Conservation (phyloP, 2,113 vertebrate genomes). For the Phalacrocorax pelagicus region DNA sequence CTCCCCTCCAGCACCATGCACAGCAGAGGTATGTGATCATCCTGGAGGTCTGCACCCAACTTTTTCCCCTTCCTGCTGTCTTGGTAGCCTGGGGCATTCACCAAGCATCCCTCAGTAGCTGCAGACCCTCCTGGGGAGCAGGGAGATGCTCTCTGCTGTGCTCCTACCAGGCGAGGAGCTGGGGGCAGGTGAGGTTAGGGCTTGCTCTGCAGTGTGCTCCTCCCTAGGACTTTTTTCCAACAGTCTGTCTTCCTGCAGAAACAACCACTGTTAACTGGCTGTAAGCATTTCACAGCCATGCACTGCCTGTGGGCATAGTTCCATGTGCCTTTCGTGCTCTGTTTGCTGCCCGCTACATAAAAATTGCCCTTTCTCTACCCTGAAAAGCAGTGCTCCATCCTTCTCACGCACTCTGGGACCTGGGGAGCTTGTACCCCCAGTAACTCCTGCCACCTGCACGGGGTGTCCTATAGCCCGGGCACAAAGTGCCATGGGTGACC, state of each 20-base stretch:
- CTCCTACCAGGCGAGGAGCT: fast-evolving
- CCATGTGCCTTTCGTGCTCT: not conserved
- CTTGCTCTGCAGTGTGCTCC: not conserved
- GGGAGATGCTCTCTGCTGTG: not conserved
- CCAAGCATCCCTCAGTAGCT: not conserved
- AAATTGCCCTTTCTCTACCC: not conserved
- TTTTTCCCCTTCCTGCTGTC: not conserved
- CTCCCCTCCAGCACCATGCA: not conserved
- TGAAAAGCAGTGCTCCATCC: fast-evolving
- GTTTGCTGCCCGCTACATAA: not conserved
- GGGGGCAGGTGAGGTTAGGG: not conserved
- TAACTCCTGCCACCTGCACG: not conserved
- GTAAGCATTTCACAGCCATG: fast-evolving
- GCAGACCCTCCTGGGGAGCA: not conserved
- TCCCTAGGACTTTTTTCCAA: not conserved
- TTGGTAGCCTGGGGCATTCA: not conserved
- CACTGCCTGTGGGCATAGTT: not conserved
- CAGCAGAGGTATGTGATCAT: not conserved
- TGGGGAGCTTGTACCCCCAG: not conserved
- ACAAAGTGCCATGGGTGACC: not conserved
- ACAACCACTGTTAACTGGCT: not conserved
- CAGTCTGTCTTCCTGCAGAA: not conserved
- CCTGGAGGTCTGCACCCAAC: not conserved
- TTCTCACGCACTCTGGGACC: fast-evolving
- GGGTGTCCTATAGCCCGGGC: not conserved